Percentiles rank a stretch among this genome's conserved stretches.
phyloP scores from a whole-genome alignment of 2,888 invertebrate species.

The Notocelia uddmanniana region DNA sequence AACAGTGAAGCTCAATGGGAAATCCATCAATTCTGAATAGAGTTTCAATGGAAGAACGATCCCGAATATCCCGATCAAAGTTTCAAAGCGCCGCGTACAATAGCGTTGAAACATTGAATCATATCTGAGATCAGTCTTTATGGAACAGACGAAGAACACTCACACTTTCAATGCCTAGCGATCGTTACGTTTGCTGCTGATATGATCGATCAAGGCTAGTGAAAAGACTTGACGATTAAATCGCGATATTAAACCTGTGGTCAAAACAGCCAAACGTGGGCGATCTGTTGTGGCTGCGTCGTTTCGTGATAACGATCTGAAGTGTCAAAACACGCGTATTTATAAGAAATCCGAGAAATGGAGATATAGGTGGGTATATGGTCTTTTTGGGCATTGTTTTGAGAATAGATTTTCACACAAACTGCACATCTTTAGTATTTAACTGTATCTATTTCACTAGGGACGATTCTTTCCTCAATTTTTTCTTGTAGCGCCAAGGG shows the following conservation, averaged over 20 bases:
- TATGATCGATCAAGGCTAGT: constrained; percentile 58
- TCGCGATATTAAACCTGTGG: constrained; percentile 59
- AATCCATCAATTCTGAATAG: constrained; percentile 57
- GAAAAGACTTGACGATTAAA: constrained; percentile 51
- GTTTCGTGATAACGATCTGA: constrained; percentile 53
- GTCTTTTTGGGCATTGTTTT: not conserved
- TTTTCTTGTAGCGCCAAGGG: not conserved
- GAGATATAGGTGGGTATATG: too few relatives aligned
- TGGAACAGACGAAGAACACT: constrained; percentile 52
- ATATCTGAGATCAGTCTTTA: constrained; percentile 66
- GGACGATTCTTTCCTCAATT: too few relatives aligned
- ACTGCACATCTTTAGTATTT: not conserved
- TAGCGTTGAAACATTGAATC: constrained; percentile 69
- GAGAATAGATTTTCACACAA: not conserved
- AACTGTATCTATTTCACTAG: not conserved
- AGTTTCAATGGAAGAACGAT: constrained; percentile 60
- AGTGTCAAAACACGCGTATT: constrained; percentile 51
- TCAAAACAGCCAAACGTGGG: constrained; percentile 68
- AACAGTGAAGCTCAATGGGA: constrained; percentile 54
- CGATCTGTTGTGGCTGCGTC: constrained; percentile 56
- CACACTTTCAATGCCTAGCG: constrained; percentile 59
- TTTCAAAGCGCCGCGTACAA: constrained; percentile 68
- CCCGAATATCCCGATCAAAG: constrained; percentile 54
- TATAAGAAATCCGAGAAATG: constrained; percentile 18
- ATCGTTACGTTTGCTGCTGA: constrained; percentile 60